These are phyloP conservation scores for Torymus tubicola DNA, from an alignment of 2,888 invertebrate genomes.

Conservation along the genomic window DNA sequence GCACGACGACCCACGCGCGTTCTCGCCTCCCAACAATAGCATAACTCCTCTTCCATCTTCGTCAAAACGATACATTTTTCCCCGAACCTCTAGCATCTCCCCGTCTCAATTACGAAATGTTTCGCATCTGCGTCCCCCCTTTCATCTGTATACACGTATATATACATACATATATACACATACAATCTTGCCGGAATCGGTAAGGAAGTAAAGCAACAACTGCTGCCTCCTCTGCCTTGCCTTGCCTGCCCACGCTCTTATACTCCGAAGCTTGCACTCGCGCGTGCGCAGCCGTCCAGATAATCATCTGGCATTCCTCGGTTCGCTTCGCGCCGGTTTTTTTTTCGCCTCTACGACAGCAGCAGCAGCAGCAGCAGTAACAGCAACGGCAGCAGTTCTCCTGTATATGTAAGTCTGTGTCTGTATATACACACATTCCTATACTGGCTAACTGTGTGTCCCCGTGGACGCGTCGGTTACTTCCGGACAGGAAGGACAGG, in stretches of 20 bases:
- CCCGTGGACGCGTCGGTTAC: too few species aligned
- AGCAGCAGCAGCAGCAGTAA: too few species aligned
- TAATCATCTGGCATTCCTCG: constrained; percentile 51
- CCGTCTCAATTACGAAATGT: constrained; percentile 35
- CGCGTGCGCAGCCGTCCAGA: constrained; percentile 18
- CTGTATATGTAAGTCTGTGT: too few species aligned
- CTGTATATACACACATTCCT: too few species aligned
- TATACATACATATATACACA: too few species aligned
- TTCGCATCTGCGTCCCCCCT: constrained; percentile 16
- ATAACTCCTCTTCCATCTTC: neutral
- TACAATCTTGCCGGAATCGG: constrained; percentile 12
- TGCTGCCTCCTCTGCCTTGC: neutral
- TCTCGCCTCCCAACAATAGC: too few species aligned
- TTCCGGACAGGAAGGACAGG: too few species aligned
- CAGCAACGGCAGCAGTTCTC: too few species aligned
- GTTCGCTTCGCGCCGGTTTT: constrained; percentile 7
- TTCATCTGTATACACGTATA: too few species aligned
- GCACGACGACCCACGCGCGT: too few species aligned
- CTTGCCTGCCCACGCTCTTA: neutral
- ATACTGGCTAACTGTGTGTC: too few species aligned
- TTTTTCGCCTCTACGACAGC: neutral
- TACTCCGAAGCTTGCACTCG: neutral
- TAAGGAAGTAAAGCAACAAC: constrained; percentile 21
- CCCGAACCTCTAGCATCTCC: neutral
- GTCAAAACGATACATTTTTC: constrained; percentile 27